A percentile compares a stretch with the other conserved stretches of the same genome.
phyloP scores from a whole-genome alignment of 2,797 vertebrate species.

The Pantherophis alleghaniensis region DNA sequence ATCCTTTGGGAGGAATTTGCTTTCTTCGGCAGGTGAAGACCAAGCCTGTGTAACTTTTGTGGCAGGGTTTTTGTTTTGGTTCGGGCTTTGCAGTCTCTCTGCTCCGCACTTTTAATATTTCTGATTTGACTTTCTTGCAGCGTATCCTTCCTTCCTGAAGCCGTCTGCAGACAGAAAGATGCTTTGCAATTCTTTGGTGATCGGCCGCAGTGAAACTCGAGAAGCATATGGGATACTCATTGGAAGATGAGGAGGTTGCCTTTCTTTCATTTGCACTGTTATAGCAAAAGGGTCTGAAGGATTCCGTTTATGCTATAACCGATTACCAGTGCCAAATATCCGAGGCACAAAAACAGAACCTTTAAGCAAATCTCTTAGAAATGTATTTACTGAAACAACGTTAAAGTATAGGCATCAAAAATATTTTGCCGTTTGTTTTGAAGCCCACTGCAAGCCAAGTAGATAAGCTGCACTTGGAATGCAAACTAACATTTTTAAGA shows the following conservation, averaged over 20 bases:
- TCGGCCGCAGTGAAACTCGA: neutral
- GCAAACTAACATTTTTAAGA: neutral
- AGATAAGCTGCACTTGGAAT: neutral
- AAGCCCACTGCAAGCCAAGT: neutral
- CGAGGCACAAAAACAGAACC: neutral
- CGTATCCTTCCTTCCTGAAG: neutral
- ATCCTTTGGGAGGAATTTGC: slow-evolving; percentile 58
- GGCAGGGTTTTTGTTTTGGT: neutral
- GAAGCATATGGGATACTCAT: neutral
- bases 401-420: neutral
- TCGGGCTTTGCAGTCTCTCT: neutral
- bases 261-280: neutral
- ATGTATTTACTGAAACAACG: neutral
- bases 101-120: slow-evolving; percentile 38
- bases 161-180: slow-evolving; percentile 34
- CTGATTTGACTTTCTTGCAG: slow-evolving; percentile 35
- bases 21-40: slow-evolving; percentile 74
- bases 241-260: neutral
- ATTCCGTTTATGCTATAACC: neutral
- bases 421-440: neutral
- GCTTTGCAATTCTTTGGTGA: slow-evolving; percentile 26
- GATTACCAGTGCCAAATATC: neutral
- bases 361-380: neutral
- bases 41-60: slow-evolving; percentile 19
- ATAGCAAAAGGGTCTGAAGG: neutral